Evolutionary conservation across 1,140 invertebrate species (phyloP).

Genomic region (Helicoverpa zea): DNA sequence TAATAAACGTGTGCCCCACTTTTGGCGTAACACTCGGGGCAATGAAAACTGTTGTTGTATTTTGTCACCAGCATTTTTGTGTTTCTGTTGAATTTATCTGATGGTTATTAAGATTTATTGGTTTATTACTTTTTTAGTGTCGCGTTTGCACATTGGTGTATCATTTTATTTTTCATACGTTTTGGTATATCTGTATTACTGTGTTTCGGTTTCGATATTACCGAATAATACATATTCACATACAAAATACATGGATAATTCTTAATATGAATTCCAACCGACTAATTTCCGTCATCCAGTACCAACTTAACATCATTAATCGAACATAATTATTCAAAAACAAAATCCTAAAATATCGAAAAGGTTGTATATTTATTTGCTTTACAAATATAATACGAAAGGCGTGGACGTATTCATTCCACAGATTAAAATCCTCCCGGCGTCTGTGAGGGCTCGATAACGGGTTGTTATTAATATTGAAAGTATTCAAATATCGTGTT

Average conservation of each 20-base stretch:
- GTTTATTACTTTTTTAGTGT: constrained; percentile 5
- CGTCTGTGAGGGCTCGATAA: constrained; percentile 56
- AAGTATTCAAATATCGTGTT: constrained; percentile 56
- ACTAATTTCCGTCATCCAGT: background rate
- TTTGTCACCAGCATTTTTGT: constrained; percentile 39
- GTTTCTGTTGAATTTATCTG: constrained; percentile 33
- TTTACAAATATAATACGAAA: constrained; percentile 51
- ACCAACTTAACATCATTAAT: background rate
- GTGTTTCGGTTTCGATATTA: no score
- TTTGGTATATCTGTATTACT: no score
- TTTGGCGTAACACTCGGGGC: constrained; percentile 7
- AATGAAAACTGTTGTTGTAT: constrained; percentile 40
- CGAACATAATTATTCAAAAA: constrained; percentile 20
- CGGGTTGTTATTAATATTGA: constrained; percentile 54
- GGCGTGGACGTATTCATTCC: constrained; percentile 53
- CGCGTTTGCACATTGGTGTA: background rate
- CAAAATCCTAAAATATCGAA: constrained; percentile 27
- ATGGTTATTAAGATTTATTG: constrained; percentile 33
- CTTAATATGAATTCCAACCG: background rate
- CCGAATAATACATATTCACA: no score
- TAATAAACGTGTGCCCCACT: constrained; percentile 43
- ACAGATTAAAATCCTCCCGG: constrained; percentile 52
- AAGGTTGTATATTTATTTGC: constrained; percentile 50
- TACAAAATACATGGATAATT: background rate
- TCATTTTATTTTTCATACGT: no score